Percentiles rank a stretch among this genome's conserved stretches.
phyloP scores from a whole-genome alignment of 2,888 invertebrate genomes.

The Eristalis pertinax region DNA sequence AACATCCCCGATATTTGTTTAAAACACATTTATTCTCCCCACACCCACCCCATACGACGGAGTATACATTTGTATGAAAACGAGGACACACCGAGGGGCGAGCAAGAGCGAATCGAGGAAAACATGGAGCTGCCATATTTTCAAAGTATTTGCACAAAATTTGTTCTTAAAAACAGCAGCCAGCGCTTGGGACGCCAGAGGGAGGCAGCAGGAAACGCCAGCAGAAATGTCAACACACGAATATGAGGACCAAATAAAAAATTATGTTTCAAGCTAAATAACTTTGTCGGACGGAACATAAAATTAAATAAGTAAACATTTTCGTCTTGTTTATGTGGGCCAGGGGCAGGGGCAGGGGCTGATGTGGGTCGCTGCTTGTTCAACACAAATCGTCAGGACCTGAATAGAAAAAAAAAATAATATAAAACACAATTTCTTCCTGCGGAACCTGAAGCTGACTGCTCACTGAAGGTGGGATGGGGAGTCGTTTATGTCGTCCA shows the following conservation, averaged over 20 bases:
- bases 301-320: slow-evolving; percentile 56
- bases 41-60: background rate
- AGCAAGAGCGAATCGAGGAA: background rate
- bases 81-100: background rate
- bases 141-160: slow-evolving; percentile 49
- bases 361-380: background rate
- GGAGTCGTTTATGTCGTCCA: background rate
- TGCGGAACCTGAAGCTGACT: slow-evolving; percentile 10
- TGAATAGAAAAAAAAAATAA: background rate
- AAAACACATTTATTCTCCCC: slow-evolving; percentile 54
- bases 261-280: slow-evolving; percentile 40
- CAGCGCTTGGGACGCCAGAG: background rate
- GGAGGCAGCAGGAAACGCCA: background rate
- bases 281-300: slow-evolving; percentile 33
- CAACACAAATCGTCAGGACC: slow-evolving; percentile 5
- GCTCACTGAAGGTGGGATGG: background rate
- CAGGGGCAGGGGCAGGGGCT: background rate
- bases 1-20: slow-evolving; percentile 53
- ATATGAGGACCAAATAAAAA: slow-evolving; percentile 40
- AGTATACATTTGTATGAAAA: background rate
- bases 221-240: slow-evolving; percentile 44
- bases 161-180: slow-evolving; percentile 1
- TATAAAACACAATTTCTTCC: background rate
- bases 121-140: slow-evolving; percentile 14
- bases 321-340: slow-evolving; percentile 41